Evolutionary conservation across 2,888 invertebrate genomes (phyloP), one percentile per base, ranked within the genome.

Genomic region (Drosophila niveifrons): DNA sequence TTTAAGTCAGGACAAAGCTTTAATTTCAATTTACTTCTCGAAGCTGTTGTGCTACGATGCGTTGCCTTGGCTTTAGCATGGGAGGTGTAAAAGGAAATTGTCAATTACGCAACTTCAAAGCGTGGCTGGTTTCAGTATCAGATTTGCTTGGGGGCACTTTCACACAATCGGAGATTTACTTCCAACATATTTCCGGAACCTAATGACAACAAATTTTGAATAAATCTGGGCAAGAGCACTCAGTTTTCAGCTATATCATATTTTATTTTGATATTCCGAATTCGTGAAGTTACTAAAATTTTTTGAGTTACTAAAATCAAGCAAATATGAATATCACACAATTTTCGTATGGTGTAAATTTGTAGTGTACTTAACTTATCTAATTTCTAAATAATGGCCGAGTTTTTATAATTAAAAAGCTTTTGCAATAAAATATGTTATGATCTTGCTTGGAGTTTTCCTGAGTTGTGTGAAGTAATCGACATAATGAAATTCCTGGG

Each of bases 401-500:
- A 53, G 41, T 53, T 43, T 17, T 29, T 53, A 2, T 13, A 15
- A 4, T 10, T 28, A 6, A 6, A 11, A 6, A 53, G 28, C 3
- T 1, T 18, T 2, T n/a, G 7, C 2, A 7, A 15, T 29, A n/a
- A n/a, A n/a, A n/a, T n/a, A n/a, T n/a, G n/a, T n/a, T n/a, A n/a
- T n/a, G n/a, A n/a, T n/a, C n/a, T n/a, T 96, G 0, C 94, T 97
- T 94, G 96, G 96, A 1, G 95, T 97, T 59, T 91, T 96, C 91
- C 95, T n/a, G 15, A 47, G 7, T 13, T 11, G 11, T 7, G 4
- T 13, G 31, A n/a, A 2, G 17, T 18, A n/a, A 15, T n/a, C 9
- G 23, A 10, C 2, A 39, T 17, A 36, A n/a, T 17, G 2, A 13
- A 10, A 17, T 13, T 2, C 10, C 2, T 28, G 23, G 0, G 0